Conservation (phyloP, 2,888 invertebrate species). For the Drosophila macrospina region DNA sequence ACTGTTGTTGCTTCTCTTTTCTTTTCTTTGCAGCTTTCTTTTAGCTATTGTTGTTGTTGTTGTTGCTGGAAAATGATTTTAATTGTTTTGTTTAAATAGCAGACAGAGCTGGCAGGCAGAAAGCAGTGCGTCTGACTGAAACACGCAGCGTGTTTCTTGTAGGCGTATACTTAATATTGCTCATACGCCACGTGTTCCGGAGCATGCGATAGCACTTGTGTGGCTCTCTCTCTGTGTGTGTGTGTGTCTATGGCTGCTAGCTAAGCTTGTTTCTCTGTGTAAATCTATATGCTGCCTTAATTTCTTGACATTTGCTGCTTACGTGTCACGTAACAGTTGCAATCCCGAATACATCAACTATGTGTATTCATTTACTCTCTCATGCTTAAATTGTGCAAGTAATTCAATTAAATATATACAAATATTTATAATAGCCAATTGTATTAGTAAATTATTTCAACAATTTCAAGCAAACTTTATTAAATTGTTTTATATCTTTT, state of each 20-base stretch:
- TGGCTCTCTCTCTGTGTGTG: neutral
- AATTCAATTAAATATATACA: neutral
- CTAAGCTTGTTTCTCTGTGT: conserved; percentile 5
- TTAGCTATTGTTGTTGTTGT: conserved; percentile 4
- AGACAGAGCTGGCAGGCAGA: conserved; percentile 44
- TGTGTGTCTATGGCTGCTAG: conserved; percentile 6
- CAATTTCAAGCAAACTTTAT: too few species aligned
- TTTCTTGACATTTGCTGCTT: conserved; percentile 21
- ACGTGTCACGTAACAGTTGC: conserved; percentile 29
- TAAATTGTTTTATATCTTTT: too few species aligned
- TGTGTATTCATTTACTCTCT: conserved; percentile 10
- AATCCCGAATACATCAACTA: conserved; percentile 32
- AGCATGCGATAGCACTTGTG: neutral
- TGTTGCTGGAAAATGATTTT: conserved; percentile 74
- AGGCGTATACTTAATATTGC: conserved; percentile 78
- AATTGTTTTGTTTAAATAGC: conserved; percentile 82
- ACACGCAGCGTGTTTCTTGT: conserved; percentile 41
- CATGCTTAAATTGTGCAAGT: neutral
- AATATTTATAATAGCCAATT: too few species aligned
- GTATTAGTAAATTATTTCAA: too few species aligned
- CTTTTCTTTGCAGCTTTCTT: conserved; percentile 4
- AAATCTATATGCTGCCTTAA: conserved; percentile 10
- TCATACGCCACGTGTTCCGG: conserved; percentile 49
- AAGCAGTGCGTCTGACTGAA: conserved; percentile 27
- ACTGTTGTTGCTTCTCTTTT: conserved; percentile 27